These are phyloP conservation scores for Cheiracanthium punctorium DNA, from an alignment of 2,888 invertebrate species.

Conservation along the genomic window DNA sequence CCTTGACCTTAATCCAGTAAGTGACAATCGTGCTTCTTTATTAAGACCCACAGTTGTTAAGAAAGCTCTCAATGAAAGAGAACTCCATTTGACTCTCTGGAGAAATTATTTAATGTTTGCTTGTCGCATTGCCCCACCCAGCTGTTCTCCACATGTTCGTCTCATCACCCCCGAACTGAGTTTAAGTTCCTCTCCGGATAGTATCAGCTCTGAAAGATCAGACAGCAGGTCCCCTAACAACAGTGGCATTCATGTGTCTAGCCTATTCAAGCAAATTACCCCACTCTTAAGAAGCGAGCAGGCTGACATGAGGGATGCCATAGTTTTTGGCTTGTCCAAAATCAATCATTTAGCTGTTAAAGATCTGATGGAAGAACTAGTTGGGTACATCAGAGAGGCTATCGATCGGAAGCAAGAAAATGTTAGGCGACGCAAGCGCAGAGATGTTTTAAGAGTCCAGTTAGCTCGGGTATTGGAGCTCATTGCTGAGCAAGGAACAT, in stretches of 20 bases:
- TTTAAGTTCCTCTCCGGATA: slow-evolving; percentile 80
- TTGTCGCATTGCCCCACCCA: slow-evolving; percentile 95
- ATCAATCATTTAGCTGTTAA: slow-evolving; percentile 96
- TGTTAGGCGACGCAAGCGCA: slow-evolving; percentile 89
- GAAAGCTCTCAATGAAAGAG: slow-evolving; percentile 93
- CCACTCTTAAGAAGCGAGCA: slow-evolving; percentile 95
- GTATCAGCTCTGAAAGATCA: slow-evolving; percentile 86
- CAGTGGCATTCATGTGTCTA: slow-evolving; percentile 81
- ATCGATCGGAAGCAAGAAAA: slow-evolving; percentile 98
- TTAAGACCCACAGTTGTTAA: slow-evolving; percentile 85
- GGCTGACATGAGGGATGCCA: slow-evolving; percentile 94
- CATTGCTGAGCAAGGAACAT: slow-evolving; percentile 93
- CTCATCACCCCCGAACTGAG: slow-evolving; percentile 95
- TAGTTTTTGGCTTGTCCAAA: slow-evolving; percentile 94
- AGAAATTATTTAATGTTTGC: slow-evolving; percentile 97
- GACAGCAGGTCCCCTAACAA: slow-evolving; percentile 84
- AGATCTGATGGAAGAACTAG: slow-evolving; percentile 96
- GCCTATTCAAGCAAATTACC: slow-evolving; percentile 93
- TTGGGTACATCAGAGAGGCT: slow-evolving; percentile 93
- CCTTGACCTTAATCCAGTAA: slow-evolving; percentile 95
- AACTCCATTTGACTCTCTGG: slow-evolving; percentile 97
- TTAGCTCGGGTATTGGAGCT: slow-evolving; percentile 93
- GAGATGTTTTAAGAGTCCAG: slow-evolving; percentile 93
- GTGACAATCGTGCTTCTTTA: slow-evolving; percentile 95
- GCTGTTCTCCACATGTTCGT: slow-evolving; percentile 83